Percentiles rank a stretch among this genome's conserved stretches.
Evolutionary conservation across 2,797 vertebrate genomes (phyloP).

Genomic region (Selene dorsalis): DNA sequence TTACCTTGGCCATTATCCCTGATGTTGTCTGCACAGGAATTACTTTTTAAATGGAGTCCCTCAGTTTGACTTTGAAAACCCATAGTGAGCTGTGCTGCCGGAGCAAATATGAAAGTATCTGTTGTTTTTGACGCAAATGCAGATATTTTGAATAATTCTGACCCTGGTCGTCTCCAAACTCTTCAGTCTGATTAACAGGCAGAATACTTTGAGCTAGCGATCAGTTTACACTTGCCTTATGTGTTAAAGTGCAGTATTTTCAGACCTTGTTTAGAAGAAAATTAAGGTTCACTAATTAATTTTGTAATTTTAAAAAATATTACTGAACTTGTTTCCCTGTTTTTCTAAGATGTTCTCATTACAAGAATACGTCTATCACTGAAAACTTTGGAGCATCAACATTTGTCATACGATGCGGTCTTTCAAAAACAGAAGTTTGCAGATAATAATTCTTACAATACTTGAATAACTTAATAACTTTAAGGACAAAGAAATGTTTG

Average conservation of each 20-base stretch:
- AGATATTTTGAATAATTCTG: constrained; percentile 23
- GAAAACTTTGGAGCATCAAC: background rate
- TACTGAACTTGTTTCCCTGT: background rate
- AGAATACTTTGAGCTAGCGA: background rate
- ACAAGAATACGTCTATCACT: no score
- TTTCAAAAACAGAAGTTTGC: background rate
- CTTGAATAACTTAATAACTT: background rate
- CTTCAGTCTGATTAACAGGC: background rate
- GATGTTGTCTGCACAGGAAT: constrained; percentile 49
- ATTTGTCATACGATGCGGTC: background rate
- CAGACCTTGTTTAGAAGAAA: background rate
- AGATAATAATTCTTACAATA: background rate
- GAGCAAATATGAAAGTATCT: constrained; percentile 45
- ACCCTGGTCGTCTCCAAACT: background rate
- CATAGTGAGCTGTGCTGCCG: constrained; percentile 44
- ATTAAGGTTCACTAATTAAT: background rate
- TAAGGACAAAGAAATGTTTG: background rate
- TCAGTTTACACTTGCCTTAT: background rate
- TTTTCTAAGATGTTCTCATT: no score
- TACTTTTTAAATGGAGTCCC: constrained; percentile 56
- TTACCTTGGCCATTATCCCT: constrained; percentile 70
- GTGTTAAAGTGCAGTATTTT: constrained; percentile 1
- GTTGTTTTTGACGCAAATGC: constrained; percentile 39
- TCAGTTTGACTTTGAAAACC: constrained; percentile 63
- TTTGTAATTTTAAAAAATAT: background rate